Evolutionary conservation across 2,113 vertebrate species (phyloP).

Genomic region (Neopipo cinnamomea): DNA sequence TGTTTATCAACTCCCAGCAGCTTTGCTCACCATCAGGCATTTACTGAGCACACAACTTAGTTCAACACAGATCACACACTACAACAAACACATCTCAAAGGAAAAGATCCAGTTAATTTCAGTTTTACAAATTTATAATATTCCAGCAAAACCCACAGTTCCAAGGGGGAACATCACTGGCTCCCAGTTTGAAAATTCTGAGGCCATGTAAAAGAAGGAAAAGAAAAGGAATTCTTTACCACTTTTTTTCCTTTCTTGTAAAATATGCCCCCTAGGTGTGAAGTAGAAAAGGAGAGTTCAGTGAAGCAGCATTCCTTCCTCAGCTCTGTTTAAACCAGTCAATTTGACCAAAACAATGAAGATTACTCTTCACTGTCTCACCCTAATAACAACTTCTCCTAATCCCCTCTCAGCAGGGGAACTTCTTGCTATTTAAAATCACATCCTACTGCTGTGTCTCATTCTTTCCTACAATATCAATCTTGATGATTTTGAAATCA

Average conservation of each 20-base stretch:
- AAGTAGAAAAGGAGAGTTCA: not conserved
- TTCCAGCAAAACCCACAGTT: not conserved
- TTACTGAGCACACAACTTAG: not conserved
- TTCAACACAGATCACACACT: not conserved
- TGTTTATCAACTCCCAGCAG: rapidly evolving
- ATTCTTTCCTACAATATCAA: not conserved
- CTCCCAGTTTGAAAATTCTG: not conserved
- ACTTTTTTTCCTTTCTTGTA: not conserved
- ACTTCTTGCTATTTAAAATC: not conserved
- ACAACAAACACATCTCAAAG: not conserved
- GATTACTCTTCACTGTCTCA: not conserved
- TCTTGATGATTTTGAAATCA: not conserved
- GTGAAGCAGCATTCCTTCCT: not conserved
- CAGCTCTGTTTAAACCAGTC: not conserved
- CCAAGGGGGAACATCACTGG: not conserved
- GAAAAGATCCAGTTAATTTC: not conserved
- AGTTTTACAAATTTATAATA: not conserved
- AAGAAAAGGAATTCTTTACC: not conserved
- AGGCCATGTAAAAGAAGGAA: not conserved
- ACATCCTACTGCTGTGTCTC: not conserved
- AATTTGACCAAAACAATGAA: not conserved
- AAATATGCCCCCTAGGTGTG: not conserved
- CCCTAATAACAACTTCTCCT: not conserved
- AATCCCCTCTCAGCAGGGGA: not conserved
- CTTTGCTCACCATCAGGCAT: not conserved